Evolutionary conservation across 30 jellyfish, hydroid and myxozoan species (phyloP).

Genomic region (Cassiopea xamachana): DNA sequence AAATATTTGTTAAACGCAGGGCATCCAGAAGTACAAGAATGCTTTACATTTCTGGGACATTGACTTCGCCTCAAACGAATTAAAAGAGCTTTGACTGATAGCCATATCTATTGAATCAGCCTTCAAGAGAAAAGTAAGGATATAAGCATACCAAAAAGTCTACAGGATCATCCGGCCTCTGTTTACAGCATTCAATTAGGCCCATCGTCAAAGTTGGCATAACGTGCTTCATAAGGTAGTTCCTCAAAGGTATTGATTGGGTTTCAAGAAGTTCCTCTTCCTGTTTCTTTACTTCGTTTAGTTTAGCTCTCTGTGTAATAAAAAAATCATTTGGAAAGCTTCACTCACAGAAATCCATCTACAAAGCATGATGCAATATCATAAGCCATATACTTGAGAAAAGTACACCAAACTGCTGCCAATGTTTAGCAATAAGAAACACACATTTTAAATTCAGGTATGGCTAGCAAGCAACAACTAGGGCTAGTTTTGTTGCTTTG

Average conservation of each 20-base stretch:
- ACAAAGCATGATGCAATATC: too few species aligned
- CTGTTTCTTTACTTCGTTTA: slow-evolving; percentile 85
- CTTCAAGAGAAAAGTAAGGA: neutral
- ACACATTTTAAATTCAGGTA: too few species aligned
- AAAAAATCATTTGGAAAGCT: neutral
- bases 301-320: slow-evolving; percentile 73
- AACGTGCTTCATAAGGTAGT: slow-evolving; percentile 95
- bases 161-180: slow-evolving; percentile 98
- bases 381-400: neutral
- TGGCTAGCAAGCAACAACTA: too few species aligned
- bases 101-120: neutral
- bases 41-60: too few species aligned
- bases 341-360: neutral
- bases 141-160: slow-evolving; percentile 84
- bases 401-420: neutral
- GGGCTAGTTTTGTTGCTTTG: too few species aligned
- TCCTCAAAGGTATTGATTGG: slow-evolving; percentile 96
- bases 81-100: too few species aligned
- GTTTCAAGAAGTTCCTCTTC: slow-evolving; percentile 92
- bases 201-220: slow-evolving; percentile 99
- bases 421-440: too few species aligned
- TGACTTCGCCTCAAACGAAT: too few species aligned
- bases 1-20: too few species aligned
- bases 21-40: too few species aligned
- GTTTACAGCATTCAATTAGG: slow-evolving; percentile 90